Evolutionary conservation across 2,888 invertebrate species (phyloP).

Genomic region (Drosophila mercatorum): DNA sequence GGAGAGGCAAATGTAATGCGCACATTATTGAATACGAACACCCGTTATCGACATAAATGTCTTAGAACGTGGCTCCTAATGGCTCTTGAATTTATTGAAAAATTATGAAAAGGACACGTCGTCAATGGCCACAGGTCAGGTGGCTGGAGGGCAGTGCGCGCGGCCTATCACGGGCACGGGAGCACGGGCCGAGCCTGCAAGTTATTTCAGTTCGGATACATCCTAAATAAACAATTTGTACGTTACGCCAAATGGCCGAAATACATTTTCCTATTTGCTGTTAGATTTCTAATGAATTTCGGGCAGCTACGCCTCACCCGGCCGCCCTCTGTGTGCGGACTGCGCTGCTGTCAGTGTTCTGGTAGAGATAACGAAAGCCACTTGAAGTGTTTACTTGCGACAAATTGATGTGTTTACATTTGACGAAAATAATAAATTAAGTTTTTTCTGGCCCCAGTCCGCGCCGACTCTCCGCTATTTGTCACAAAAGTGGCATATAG

Average conservation of each 20-base stretch:
- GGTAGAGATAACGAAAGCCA: conserved; percentile 71
- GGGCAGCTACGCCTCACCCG: conserved; percentile 2
- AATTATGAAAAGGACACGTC: conserved; percentile 61
- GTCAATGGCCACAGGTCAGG: conserved; percentile 38
- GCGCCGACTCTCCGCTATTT: neutral
- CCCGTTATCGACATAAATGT: conserved; percentile 56
- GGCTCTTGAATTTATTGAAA: conserved; percentile 69
- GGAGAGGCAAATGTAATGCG: conserved; percentile 41
- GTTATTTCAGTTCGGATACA: conserved; percentile 36
- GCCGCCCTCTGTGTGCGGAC: neutral
- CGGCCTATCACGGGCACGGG: no score
- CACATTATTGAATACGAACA: conserved; percentile 73
- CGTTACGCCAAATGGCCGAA: conserved; percentile 49
- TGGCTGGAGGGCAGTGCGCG: neutral
- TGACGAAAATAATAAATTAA: conserved; percentile 74
- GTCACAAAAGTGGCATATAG: neutral
- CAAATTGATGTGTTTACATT: conserved; percentile 79
- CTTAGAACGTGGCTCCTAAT: conserved; percentile 47
- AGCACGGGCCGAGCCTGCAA: conserved; percentile 20
- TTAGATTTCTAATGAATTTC: conserved; percentile 76
- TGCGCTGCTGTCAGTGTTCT: conserved; percentile 67
- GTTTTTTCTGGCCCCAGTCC: conserved; percentile 41
- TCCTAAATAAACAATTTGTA: conserved; percentile 73
- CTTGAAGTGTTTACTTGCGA: conserved; percentile 78
- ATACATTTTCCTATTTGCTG: conserved; percentile 70